A percentile compares a stretch with the other conserved stretches of the same genome.
Conservation (phyloP, 2,797 vertebrate genomes). For the Myotis myotis region DNA sequence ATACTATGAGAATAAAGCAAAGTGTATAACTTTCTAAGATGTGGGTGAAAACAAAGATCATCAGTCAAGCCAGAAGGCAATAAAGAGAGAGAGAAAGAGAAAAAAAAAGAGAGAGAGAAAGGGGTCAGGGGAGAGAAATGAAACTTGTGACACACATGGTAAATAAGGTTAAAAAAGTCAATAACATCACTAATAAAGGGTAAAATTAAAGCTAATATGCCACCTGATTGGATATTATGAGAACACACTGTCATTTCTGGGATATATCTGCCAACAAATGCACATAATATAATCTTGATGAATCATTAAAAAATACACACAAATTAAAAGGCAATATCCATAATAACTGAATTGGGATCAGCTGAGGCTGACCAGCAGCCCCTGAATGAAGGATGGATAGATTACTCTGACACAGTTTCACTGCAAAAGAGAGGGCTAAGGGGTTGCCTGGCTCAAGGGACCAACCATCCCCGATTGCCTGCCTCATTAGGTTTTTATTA, state of each 20-base stretch:
- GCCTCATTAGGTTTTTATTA: too few relatives aligned
- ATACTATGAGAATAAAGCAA: background rate
- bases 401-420: too few relatives aligned
- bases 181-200: background rate
- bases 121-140: background rate
- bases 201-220: background rate
- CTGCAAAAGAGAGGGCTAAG: too few relatives aligned
- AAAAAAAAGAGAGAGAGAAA: too few relatives aligned
- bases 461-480: too few relatives aligned
- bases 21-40: background rate
- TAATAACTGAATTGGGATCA: background rate
- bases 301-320: background rate
- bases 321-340: background rate
- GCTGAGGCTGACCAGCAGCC: too few relatives aligned
- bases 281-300: background rate
- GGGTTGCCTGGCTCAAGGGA: too few relatives aligned
- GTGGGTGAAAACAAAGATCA: background rate
- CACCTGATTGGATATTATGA: background rate
- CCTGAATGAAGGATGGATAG: too few relatives aligned
- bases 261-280: background rate
- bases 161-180: background rate
- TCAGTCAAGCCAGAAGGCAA: background rate
- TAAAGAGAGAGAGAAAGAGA: background rate
- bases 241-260: background rate
- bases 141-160: background rate